Conservation (phyloP, 2,113 vertebrate genomes). For the Tor tambroides region DNA sequence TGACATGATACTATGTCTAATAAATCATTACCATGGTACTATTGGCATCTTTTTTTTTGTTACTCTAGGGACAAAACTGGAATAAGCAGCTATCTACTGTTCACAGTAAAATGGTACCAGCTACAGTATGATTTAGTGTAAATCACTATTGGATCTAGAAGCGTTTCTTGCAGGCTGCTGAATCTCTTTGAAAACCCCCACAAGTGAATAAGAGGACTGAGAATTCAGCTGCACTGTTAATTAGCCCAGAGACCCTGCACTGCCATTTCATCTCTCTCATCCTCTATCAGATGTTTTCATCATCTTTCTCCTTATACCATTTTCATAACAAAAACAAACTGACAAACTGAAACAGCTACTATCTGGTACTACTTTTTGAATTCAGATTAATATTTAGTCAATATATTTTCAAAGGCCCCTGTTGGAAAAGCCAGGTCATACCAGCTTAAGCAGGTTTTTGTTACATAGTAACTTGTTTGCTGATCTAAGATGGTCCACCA, state of each 20-base stretch:
- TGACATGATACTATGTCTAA: not conserved
- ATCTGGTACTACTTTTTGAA: not conserved
- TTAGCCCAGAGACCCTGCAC: not conserved
- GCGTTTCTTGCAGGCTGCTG: not conserved
- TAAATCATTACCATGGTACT: not conserved
- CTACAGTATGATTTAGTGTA: not conserved
- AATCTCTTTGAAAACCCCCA: slow-evolving; percentile 8
- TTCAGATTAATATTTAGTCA: not conserved
- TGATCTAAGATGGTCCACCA: not conserved
- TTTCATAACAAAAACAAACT: not conserved
- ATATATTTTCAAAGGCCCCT: not conserved
- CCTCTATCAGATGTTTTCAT: not conserved
- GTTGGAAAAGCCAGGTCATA: not conserved
- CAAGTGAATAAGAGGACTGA: not conserved
- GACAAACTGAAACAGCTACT: not conserved
- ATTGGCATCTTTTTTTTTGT: not conserved
- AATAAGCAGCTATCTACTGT: not conserved
- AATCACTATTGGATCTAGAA: not conserved
- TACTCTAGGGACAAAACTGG: not conserved
- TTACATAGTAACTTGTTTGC: not conserved
- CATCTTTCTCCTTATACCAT: not conserved
- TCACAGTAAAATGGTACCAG: not conserved
- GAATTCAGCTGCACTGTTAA: slow-evolving; percentile 3
- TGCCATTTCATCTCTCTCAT: not conserved
- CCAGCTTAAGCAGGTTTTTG: not conserved